Conservation (phyloP, 2,888 invertebrate species). For the Neoitamus cyanurus region DNA sequence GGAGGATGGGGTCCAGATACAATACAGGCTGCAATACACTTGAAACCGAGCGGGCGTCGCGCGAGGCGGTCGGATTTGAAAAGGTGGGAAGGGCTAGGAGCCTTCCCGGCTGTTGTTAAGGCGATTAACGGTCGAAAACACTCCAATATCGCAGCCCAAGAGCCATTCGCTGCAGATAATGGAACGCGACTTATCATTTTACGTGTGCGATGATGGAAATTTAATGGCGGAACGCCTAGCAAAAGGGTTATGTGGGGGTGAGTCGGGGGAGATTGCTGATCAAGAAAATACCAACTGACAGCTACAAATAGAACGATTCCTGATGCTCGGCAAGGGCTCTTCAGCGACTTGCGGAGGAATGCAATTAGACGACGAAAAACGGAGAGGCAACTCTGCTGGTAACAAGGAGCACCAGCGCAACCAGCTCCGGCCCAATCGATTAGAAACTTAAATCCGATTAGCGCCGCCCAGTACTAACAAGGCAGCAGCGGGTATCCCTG, state of each 20-base stretch:
- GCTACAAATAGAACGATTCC: slow-evolving; percentile 15
- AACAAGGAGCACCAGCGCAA: not conserved
- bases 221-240: not conserved
- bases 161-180: slow-evolving; percentile 39
- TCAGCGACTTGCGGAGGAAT: not conserved
- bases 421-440: not conserved
- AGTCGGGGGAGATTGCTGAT: not conserved
- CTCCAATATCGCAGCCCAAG: slow-evolving; percentile 32
- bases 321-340: not conserved
- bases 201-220: slow-evolving; percentile 38
- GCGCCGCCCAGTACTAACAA: not conserved
- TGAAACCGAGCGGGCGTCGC: not conserved
- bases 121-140: slow-evolving; percentile 30
- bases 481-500: not conserved
- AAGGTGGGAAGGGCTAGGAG: not conserved
- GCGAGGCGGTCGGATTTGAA: not conserved
- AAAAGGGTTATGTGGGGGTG: not conserved
- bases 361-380: slow-evolving; percentile 11
- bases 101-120: not conserved
- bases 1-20: not conserved
- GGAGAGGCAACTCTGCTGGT: not conserved
- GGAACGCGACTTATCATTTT: slow-evolving; percentile 44
- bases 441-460: slow-evolving; percentile 28
- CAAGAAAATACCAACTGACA: slow-evolving; percentile 13
- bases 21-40: not conserved